Conservation (phyloP, 2,113 vertebrate species). For the Triplophysa rosa region DNA sequence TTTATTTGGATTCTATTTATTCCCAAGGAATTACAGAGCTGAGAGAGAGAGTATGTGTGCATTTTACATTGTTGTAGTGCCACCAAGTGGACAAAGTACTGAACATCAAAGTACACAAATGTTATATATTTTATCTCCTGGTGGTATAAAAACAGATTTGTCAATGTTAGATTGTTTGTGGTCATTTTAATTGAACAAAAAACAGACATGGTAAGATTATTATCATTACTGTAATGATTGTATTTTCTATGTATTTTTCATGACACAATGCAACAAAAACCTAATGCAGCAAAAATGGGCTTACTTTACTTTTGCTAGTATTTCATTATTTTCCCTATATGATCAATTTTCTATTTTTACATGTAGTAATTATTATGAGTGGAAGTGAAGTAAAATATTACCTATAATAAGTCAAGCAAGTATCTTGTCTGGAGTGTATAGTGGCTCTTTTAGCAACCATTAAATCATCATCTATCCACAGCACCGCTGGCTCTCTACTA, state of each 20-base stretch:
- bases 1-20: not conserved
- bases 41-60: not conserved
- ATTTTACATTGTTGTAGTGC: not conserved
- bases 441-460: no score
- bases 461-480: not conserved
- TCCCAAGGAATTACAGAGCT: not conserved
- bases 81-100: conserved; percentile 31
- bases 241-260: no score
- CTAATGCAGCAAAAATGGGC: no score
- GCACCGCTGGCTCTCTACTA: not conserved
- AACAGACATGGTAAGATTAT: not conserved
- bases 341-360: no score
- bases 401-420: no score
- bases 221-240: no score
- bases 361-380: no score
- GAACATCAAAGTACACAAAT: not conserved
- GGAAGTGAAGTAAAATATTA: no score
- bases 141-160: not conserved
- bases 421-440: no score
- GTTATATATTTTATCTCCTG: not conserved
- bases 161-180: not conserved
- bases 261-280: no score
- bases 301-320: no score
- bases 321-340: no score
- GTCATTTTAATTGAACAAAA: not conserved